Conservation (phyloP, 2,888 invertebrate genomes). For the Athrips mouffetella region DNA sequence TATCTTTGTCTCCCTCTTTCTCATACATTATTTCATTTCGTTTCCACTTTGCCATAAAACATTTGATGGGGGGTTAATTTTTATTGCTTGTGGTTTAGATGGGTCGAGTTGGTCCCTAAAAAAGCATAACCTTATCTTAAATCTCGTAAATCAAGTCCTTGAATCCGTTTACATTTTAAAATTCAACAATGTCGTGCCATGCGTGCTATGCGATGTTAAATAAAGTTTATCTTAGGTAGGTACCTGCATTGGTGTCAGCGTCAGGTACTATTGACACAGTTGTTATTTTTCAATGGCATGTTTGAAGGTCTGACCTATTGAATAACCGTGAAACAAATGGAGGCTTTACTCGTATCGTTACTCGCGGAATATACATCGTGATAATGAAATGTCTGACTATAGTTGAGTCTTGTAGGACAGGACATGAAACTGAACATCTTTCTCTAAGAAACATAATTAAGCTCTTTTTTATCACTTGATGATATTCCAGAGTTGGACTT, state of each 20-base stretch:
- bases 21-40: background rate
- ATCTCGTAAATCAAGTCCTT: background rate
- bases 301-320: conserved; percentile 33
- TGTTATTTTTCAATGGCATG: conserved; percentile 32
- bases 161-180: background rate
- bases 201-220: too few species aligned
- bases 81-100: background rate
- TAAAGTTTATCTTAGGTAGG: too few species aligned
- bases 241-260: conserved; percentile 20
- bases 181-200: too few species aligned
- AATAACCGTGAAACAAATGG: conserved; percentile 32
- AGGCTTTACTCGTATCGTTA: conserved; percentile 4
- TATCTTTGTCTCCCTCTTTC: too few species aligned
- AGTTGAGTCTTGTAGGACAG: too few species aligned
- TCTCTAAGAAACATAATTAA: too few species aligned
- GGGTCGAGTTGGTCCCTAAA: background rate
- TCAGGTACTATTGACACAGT: conserved; percentile 46
- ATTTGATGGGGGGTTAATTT: background rate
- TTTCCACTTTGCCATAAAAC: conserved; percentile 1
- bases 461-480: too few species aligned
- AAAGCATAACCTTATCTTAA: background rate
- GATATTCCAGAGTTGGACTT: too few species aligned
- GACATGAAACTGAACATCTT: too few species aligned
- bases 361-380: too few species aligned
- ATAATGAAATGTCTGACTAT: too few species aligned